Conservation (phyloP, 1,140 invertebrate genomes). For the Drosophila guanche region DNA sequence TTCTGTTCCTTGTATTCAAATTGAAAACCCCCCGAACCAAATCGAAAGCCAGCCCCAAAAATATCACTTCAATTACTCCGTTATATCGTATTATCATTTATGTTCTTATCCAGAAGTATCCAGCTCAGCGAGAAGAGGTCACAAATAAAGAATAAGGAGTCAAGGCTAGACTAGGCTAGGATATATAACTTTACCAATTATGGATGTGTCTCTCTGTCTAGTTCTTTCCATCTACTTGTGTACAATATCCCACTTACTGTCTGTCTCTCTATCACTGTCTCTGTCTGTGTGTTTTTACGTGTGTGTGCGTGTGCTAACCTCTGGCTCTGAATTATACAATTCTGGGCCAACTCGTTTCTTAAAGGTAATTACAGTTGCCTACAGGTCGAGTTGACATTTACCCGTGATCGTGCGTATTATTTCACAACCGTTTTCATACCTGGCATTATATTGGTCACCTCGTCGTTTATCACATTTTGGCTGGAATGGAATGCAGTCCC, state of each 20-base stretch:
- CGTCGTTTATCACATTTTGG: slow-evolving; percentile 95
- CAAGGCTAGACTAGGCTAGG: slow-evolving; percentile 35
- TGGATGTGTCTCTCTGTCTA: slow-evolving; percentile 12
- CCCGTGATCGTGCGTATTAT: slow-evolving; percentile 96
- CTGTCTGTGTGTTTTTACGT: slow-evolving; percentile 48
- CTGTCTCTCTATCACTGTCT: slow-evolving; percentile 18
- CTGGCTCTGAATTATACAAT: slow-evolving; percentile 43
- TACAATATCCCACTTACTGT: slow-evolving; percentile 8
- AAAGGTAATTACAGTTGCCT: slow-evolving; percentile 97
- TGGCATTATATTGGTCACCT: slow-evolving; percentile 96
- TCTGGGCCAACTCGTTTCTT: slow-evolving; percentile 80
- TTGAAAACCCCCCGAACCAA: slow-evolving; percentile 5
- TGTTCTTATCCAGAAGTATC: background rate
- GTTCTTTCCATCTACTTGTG: slow-evolving; percentile 1
- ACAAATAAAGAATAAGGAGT: background rate
- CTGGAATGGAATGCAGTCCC: slow-evolving; percentile 98
- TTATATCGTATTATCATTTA: slow-evolving; percentile 1
- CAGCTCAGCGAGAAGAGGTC: background rate
- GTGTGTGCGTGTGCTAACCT: slow-evolving; percentile 55
- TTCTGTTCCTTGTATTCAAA: slow-evolving; percentile 34
- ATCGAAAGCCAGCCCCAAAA: slow-evolving; percentile 23
- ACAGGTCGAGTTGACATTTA: slow-evolving; percentile 95
- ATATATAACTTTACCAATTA: background rate
- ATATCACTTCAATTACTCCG: no score
- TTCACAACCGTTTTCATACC: slow-evolving; percentile 98